A percentile compares a stretch with the other conserved stretches of the same genome.
Conservation (phyloP, 1,140 invertebrate genomes). For the Caenorhabditis inopinata region DNA sequence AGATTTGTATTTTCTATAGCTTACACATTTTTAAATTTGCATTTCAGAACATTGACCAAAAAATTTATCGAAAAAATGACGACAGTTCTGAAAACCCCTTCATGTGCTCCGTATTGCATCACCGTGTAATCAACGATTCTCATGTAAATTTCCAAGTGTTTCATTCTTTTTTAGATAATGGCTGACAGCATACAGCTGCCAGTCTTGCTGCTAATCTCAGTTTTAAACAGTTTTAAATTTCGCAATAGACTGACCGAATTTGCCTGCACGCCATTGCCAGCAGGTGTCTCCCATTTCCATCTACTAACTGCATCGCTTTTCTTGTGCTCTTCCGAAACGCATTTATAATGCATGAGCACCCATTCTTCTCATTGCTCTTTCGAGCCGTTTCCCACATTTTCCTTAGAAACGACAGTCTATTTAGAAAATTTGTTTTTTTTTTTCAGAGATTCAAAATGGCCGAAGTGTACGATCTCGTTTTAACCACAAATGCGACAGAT, state of each 20-base stretch:
- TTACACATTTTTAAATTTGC: too few relatives aligned
- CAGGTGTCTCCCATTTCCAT: background rate
- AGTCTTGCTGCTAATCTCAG: background rate
- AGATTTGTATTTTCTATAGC: too few relatives aligned
- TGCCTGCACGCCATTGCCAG: background rate
- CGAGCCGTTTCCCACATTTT: background rate
- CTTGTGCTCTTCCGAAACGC: background rate
- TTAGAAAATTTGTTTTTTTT: background rate
- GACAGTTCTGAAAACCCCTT: too few relatives aligned
- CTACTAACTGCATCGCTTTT: background rate
- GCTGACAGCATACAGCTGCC: background rate
- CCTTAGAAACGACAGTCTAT: background rate
- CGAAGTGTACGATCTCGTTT: background rate
- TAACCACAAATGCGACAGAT: conserved; percentile 30
- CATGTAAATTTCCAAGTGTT: too few relatives aligned
- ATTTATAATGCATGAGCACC: conserved; percentile 19
- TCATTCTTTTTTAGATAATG: too few relatives aligned
- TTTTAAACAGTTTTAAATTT: background rate
- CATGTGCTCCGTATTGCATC: too few relatives aligned
- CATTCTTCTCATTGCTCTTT: background rate
- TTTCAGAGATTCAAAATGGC: background rate
- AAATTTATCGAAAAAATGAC: too few relatives aligned
- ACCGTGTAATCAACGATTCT: too few relatives aligned
- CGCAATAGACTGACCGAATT: background rate
- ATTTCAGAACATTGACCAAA: too few relatives aligned